Percentiles rank a stretch among this genome's conserved stretches.
Conservation (phyloP, 2,797 vertebrate genomes). For the Rhodeus uyekii region DNA sequence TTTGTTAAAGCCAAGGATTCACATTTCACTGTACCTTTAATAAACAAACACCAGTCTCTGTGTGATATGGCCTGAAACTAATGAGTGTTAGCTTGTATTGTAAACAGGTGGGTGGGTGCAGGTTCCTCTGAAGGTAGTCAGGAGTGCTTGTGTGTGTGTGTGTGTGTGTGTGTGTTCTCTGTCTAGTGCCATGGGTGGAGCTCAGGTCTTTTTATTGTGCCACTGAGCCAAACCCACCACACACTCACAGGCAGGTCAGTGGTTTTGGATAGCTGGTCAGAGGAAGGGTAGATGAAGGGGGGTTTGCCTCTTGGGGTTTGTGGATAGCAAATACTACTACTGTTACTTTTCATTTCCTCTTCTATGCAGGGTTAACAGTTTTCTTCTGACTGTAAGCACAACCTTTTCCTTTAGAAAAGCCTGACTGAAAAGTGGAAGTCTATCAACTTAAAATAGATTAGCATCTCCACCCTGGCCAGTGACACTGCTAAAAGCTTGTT, state of each 20-base stretch:
- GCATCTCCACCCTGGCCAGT: slow-evolving; percentile 20
- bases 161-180: slow-evolving; percentile 2
- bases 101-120: slow-evolving; percentile 9
- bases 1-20: slow-evolving; percentile 24
- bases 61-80: neutral
- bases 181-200: slow-evolving; percentile 11
- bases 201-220: slow-evolving; percentile 10
- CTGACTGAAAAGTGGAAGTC: slow-evolving; percentile 61
- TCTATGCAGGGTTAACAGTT: slow-evolving; percentile 67
- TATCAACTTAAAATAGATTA: slow-evolving; percentile 67
- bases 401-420: slow-evolving; percentile 59
- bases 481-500: neutral
- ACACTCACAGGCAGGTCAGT: neutral
- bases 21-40: slow-evolving; percentile 24
- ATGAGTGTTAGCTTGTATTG: slow-evolving; percentile 23
- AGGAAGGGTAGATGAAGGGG: neutral
- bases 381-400: slow-evolving; percentile 66
- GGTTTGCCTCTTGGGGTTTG: slow-evolving; percentile 11
- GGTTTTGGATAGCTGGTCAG: neutral
- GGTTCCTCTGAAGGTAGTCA: neutral
- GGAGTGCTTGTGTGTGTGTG: neutral
- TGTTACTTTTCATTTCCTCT: slow-evolving; percentile 64
- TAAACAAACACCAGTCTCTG: slow-evolving; percentile 10
- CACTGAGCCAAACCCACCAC: neutral
- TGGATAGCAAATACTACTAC: slow-evolving; percentile 48